A percentile compares a stretch with the other conserved stretches of the same genome.
Conservation (phyloP, 1,140 invertebrate genomes). For the Ostrea denselamellosa region DNA sequence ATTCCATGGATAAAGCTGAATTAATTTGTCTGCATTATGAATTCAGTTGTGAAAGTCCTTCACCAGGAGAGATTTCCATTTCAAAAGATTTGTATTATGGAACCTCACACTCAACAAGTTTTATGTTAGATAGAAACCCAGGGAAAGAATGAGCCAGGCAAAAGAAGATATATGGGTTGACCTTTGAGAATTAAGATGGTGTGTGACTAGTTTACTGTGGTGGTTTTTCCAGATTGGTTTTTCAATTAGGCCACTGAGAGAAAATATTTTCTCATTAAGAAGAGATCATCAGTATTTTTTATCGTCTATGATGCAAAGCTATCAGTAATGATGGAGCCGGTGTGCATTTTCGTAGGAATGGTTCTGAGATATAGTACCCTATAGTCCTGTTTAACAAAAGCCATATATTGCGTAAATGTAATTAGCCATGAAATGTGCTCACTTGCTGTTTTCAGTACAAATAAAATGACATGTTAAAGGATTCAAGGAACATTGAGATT, state of each 20-base stretch:
- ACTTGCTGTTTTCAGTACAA: not conserved
- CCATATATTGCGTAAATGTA: not conserved
- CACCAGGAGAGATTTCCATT: not conserved
- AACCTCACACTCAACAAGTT: slow-evolving; percentile 1
- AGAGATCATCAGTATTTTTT: slow-evolving; percentile 10
- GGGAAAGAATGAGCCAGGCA: not conserved
- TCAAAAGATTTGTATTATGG: not conserved
- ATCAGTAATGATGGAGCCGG: not conserved
- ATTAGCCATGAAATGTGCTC: not conserved
- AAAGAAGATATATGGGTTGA: not conserved
- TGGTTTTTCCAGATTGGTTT: not conserved
- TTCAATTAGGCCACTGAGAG: not conserved
- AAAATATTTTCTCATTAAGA: slow-evolving; percentile 30
- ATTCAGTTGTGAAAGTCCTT: slow-evolving; percentile 39
- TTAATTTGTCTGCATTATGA: slow-evolving; percentile 14
- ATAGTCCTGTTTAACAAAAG: not conserved
- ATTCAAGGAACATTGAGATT: no score
- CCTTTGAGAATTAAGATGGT: not conserved
- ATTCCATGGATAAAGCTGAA: not conserved
- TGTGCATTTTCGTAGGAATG: not conserved
- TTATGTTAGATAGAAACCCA: slow-evolving; percentile 1
- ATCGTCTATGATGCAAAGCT: slow-evolving; percentile 1
- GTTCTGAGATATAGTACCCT: not conserved
- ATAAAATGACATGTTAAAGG: not conserved
- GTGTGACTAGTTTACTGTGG: not conserved